Evolutionary conservation across 2,888 invertebrate genomes (phyloP), one percentile per base, ranked within the genome.

Genomic region (Brachypalpus laphriformis): DNA sequence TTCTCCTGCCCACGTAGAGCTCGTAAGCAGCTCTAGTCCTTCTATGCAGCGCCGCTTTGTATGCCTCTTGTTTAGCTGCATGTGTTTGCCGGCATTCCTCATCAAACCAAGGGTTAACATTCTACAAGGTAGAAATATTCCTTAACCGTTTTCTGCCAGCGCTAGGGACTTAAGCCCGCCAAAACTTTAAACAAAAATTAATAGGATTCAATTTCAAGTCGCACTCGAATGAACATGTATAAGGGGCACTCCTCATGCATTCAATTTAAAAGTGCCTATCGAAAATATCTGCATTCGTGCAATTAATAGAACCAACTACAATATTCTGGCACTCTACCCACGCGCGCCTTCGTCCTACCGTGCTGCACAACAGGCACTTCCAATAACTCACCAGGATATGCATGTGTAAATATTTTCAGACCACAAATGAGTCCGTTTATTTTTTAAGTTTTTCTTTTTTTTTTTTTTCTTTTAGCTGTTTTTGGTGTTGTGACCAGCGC

Each of bases 401-500:
- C 81, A 81, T 85, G 85, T 85, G 85, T 80, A 85, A 85, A 85
- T 85, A 85, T 85, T 85, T 81, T 71, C 75, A 71, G 85, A 85
- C 85, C 81, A 81, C 81, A 85, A 85, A 85, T 81, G 85, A 85
- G 85, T 85, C 75, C 66, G 59, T 80, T 57, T 57, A 74, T 74
- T 80, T 65, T 42, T 0, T 42, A 22, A 6, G 22, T 42, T 57
- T 57, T 7, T 47, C 20, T 71, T 25, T 42, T 9, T 37, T 28
- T 42, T 56, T 42, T 18, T 65, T 57, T 31, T 18, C 34, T 57
- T 54, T 74, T 74, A 28, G 37, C 47, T 54, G 31, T 63, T 47
- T 71, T 76, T 45, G 8, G 25, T 59, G 59, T 47, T 61, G 45
- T 63, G 59, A 56, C 47, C 54, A 45, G 68, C 72, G 68, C 54